Evolutionary conservation across 2,797 vertebrate genomes (phyloP), one percentile per base, ranked within the genome.

Genomic region (Manis crassicaudata): DNA sequence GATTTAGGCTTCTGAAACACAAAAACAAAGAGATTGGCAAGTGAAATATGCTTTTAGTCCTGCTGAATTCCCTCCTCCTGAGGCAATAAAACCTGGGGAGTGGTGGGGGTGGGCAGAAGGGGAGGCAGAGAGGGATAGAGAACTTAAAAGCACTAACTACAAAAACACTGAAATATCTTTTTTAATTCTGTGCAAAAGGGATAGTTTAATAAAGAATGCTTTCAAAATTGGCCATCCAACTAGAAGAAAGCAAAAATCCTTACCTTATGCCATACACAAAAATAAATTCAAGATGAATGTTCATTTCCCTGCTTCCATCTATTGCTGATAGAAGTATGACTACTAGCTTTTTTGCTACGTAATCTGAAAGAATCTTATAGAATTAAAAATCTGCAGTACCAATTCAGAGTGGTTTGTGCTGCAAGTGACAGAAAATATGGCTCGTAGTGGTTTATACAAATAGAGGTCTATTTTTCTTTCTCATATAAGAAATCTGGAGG

Each of bases 301-400:
- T 18, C 70, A 94, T 92, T 94, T 86, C 27, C 35, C 20, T 92
- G 40, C 40, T 81, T 89, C 35, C 17, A 80, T 92, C 35, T 43
- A 94, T 94, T 81, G 35, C 65, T 75, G 80, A 85, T 88, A 93
- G 21, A 84, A 96, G 10, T 92, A 77, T 65, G 67, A 82, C 60
- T 85, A 58, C 37, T 89, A 86, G 6, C 46, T 76, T 90, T 81
- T 94, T 83, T 94, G 12, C 35, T 85, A 91, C 81, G 7, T 85
- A 82, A 76, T 86, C 13, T 94, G 62, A 18, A 81, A 92, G 17
- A 90, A 89, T 77, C 21, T 94, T 86, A 89, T 58, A 75, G 52
- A 91, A 86, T 81, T 58, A 63, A 92, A 95, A 94, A 35, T 86
- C 58, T 92, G 52, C 18, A 67, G 16, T 86, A 85, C 92, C 18